These are phyloP conservation scores for Phacellophora camtschatica DNA, from an alignment of 30 jellyfish, hydroid and myxozoan species.

Conservation along the genomic window DNA sequence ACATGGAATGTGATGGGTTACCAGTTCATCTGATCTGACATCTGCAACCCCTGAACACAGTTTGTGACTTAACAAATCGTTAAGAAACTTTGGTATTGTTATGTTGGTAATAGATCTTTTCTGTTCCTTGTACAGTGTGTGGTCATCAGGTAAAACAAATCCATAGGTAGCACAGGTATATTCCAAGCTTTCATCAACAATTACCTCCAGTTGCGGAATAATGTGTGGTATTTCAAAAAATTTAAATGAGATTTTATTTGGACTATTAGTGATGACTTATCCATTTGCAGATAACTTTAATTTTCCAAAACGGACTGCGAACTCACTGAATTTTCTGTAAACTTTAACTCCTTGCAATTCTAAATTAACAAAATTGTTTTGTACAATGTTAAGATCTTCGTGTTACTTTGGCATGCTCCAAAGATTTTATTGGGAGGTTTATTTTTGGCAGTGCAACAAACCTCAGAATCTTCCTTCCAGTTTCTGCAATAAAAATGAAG, in stretches of 20 bases:
- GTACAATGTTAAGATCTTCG: background rate
- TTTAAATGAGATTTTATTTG: background rate
- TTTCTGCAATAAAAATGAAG: background rate
- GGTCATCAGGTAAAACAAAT: slow-evolving; percentile 21
- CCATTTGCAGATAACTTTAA: slow-evolving; percentile 2
- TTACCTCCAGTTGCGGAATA: background rate
- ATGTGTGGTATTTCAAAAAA: background rate
- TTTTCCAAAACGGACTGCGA: background rate
- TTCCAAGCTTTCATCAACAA: slow-evolving; percentile 16
- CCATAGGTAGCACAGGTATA: slow-evolving; percentile 31
- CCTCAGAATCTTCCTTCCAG: background rate
- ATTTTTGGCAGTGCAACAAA: background rate
- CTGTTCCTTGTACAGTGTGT: background rate
- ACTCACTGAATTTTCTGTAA: background rate
- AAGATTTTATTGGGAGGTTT: background rate
- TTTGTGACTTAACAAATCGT: background rate
- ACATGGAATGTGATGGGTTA: slow-evolving; percentile 17
- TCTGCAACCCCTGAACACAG: slow-evolving; percentile 23
- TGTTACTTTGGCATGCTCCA: background rate
- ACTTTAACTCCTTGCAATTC: background rate
- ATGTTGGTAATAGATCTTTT: slow-evolving; percentile 10
- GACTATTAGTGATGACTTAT: background rate
- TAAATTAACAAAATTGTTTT: background rate
- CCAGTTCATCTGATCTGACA: background rate
- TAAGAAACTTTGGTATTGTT: background rate